Evolutionary conservation across 2,888 invertebrate genomes (phyloP).

Genomic region (Formica aserva): DNA sequence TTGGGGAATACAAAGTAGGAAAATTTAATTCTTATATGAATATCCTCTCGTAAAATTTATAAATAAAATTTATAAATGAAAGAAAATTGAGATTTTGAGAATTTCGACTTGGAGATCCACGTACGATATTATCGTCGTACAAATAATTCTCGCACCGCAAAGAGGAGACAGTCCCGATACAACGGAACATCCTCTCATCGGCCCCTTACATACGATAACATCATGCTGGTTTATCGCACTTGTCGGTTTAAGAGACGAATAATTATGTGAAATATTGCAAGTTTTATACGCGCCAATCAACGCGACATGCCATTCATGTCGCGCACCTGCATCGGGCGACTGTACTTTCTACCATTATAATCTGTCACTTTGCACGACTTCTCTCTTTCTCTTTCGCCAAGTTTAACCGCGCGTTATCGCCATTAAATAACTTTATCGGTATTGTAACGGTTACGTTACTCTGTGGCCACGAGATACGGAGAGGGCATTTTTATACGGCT

Average conservation of each 20-base stretch:
- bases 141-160: slow-evolving; percentile 17
- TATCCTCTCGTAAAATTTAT: background rate
- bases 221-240: slow-evolving; percentile 9
- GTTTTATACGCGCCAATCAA: slow-evolving; percentile 40
- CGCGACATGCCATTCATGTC: slow-evolving; percentile 21
- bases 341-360: slow-evolving; percentile 44
- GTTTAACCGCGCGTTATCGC: slow-evolving; percentile 18
- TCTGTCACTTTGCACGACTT: slow-evolving; percentile 26
- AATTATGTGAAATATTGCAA: slow-evolving; percentile 31
- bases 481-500: background rate
- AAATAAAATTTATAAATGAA: background rate
- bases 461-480: background rate
- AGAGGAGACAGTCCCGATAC: background rate
- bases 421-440: slow-evolving; percentile 39
- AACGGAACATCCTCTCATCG: background rate
- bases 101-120: too few species aligned
- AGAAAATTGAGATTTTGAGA: background rate
- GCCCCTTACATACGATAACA: background rate
- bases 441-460: slow-evolving; percentile 40
- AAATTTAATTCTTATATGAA: background rate
- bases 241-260: slow-evolving; percentile 30
- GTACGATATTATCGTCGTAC: slow-evolving; percentile 2
- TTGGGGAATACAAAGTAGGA: background rate
- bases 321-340: slow-evolving; percentile 31
- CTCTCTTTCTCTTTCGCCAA: background rate